Conservation (phyloP, 2,113 vertebrate species). For the Ondatra zibethicus region DNA sequence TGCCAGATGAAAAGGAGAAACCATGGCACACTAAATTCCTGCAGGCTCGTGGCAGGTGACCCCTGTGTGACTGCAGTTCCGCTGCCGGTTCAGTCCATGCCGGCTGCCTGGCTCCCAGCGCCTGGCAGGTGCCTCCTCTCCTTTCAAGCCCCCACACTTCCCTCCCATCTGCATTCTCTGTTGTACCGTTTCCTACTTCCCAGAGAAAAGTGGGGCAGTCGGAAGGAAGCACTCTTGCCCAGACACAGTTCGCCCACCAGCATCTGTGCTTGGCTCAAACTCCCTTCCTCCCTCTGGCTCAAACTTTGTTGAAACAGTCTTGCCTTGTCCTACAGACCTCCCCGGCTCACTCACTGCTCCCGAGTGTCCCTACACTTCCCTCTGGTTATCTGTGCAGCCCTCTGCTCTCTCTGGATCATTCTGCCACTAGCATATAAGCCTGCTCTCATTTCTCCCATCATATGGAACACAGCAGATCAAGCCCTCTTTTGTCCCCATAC, state of each 20-base stretch:
- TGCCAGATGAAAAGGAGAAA: not conserved
- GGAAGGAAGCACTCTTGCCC: slow-evolving; percentile 38
- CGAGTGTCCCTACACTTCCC: not conserved
- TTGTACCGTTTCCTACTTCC: slow-evolving; percentile 52
- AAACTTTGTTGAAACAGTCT: not conserved
- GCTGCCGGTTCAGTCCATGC: not conserved
- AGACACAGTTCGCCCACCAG: not conserved
- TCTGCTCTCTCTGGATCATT: not conserved
- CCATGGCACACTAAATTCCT: not conserved
- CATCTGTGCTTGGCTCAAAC: not conserved
- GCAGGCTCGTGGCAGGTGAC: fast-evolving
- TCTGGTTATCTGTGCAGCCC: not conserved
- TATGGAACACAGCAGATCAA: not conserved
- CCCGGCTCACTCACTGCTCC: fast-evolving
- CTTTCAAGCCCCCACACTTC: slow-evolving; percentile 21
- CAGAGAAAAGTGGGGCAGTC: slow-evolving; percentile 33
- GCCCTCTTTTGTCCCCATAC: not conserved
- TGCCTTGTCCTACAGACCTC: not conserved
- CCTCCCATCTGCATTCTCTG: slow-evolving; percentile 4
- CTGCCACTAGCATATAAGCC: not conserved
- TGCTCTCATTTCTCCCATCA: not conserved
- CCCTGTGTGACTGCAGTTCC: not conserved
- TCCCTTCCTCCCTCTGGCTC: not conserved
- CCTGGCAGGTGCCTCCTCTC: not conserved
- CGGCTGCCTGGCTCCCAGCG: not conserved